These are phyloP conservation scores for Phoxinus dragarum DNA, from an alignment of 2,797 vertebrate genomes.

Conservation along the genomic window DNA sequence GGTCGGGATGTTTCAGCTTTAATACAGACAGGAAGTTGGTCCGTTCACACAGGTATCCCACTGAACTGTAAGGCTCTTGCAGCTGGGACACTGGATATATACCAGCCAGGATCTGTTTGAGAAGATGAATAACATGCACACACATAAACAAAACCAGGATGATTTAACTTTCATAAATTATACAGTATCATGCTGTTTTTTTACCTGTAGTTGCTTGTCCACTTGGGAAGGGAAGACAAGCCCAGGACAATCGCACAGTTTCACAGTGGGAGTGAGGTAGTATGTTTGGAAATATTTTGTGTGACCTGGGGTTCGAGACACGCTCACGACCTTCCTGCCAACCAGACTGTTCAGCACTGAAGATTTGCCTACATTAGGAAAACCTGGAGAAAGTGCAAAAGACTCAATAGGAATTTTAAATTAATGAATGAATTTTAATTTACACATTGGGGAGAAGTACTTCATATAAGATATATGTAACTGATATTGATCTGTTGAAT, in stretches of 20 bases:
- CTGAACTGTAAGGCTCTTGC: slow-evolving; percentile 91
- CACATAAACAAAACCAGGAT: background rate
- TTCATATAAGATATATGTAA: background rate
- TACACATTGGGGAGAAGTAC: background rate
- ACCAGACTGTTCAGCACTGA: slow-evolving; percentile 92
- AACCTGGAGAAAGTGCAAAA: slow-evolving; percentile 73
- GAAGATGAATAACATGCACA: slow-evolving; percentile 20
- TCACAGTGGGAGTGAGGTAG: slow-evolving; percentile 90
- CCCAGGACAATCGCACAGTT: slow-evolving; percentile 93
- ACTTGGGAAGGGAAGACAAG: slow-evolving; percentile 89
- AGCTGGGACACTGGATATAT: slow-evolving; percentile 93
- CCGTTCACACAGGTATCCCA: slow-evolving; percentile 88
- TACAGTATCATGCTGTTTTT: background rate
- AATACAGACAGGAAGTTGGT: slow-evolving; percentile 80
- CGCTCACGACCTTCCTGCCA: slow-evolving; percentile 90
- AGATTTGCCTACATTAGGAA: slow-evolving; percentile 93
- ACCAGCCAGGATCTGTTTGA: slow-evolving; percentile 84
- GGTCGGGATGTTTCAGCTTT: slow-evolving; percentile 82
- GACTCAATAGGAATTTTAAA: background rate
- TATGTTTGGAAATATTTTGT: slow-evolving; percentile 98
- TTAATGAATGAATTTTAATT: background rate
- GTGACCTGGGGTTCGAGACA: slow-evolving; percentile 92
- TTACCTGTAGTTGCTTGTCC: slow-evolving; percentile 87
- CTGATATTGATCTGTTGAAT: background rate
- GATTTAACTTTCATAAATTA: background rate